Evolutionary conservation across 2,888 invertebrate genomes (phyloP).

Genomic region (Papilio gigon): DNA sequence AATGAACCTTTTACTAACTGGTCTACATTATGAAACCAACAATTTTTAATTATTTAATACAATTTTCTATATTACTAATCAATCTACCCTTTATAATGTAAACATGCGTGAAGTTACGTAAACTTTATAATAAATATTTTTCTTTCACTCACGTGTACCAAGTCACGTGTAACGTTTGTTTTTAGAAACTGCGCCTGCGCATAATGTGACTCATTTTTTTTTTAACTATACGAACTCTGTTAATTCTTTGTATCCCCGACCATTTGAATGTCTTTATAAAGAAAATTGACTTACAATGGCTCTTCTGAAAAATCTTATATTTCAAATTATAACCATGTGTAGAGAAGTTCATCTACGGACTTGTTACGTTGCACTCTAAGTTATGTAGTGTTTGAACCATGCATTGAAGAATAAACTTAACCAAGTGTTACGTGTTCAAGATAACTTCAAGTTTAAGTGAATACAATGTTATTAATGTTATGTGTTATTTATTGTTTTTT

Average conservation of each 20-base stretch:
- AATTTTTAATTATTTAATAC: too few relatives aligned
- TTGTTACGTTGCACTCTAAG: neutral
- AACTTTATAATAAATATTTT: conserved; percentile 32
- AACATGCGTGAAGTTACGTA: conserved; percentile 4
- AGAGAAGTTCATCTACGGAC: neutral
- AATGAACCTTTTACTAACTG: too few relatives aligned
- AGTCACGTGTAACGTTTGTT: conserved; percentile 40
- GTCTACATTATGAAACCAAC: too few relatives aligned
- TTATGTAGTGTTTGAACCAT: neutral
- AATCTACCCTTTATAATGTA: neutral
- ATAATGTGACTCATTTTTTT: neutral
- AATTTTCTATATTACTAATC: too few relatives aligned
- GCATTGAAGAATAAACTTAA: conserved; percentile 2
- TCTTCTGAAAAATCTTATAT: neutral
- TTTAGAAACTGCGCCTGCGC: conserved; percentile 21
- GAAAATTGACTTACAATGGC: too few relatives aligned
- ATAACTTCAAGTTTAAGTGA: neutral
- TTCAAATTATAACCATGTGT: neutral
- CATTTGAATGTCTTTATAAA: too few relatives aligned
- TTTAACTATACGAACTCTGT: too few relatives aligned
- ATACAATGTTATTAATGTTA: neutral
- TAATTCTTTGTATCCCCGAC: too few relatives aligned
- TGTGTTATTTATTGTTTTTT: too few relatives aligned
- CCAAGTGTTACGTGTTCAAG: neutral
- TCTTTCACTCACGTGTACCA: conserved; percentile 21